Evolutionary conservation across 1,140 invertebrate species (phyloP).

Genomic region (Conopomorpha cramerella): DNA sequence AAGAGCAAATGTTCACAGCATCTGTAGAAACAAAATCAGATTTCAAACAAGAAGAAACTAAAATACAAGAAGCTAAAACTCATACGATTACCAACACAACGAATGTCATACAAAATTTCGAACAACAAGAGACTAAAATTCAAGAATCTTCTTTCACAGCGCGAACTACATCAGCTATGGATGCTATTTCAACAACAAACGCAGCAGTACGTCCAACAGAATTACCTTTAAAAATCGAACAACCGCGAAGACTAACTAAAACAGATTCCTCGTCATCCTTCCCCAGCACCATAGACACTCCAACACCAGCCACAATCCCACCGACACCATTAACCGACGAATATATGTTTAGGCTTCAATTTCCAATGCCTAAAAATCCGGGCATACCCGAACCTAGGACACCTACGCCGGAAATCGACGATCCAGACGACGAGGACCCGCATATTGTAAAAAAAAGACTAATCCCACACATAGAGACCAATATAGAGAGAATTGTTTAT

Average conservation of each 20-base stretch:
- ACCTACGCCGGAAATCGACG: constrained; percentile 13
- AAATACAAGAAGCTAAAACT: constrained; percentile 6
- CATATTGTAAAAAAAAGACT: constrained; percentile 42
- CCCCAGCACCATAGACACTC: constrained; percentile 9
- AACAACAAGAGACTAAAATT: too few relatives aligned
- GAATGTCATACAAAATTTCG: too few relatives aligned
- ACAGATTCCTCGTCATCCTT: too few relatives aligned
- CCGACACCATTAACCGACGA: constrained; percentile 41
- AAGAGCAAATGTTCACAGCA: constrained; percentile 7
- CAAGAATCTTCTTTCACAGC: constrained; percentile 12
- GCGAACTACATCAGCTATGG: constrained; percentile 3
- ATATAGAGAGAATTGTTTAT: constrained; percentile 23
- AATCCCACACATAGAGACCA: constrained; percentile 30
- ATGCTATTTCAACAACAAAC: too few relatives aligned
- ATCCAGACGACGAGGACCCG: constrained; percentile 26
- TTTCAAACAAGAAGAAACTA: constrained; percentile 6
- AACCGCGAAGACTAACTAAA: too few relatives aligned
- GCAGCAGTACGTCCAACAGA: too few relatives aligned
- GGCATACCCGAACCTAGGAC: constrained; percentile 22
- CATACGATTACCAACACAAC: too few relatives aligned
- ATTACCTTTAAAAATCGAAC: too few relatives aligned
- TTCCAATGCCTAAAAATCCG: constrained; percentile 25
- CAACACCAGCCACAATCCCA: constrained; percentile 19
- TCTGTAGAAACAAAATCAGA: constrained; percentile 12
- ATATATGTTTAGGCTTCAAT: constrained; percentile 42